phyloP scores from a whole-genome alignment of 2,888 invertebrate genomes.

The Heliconius ismenius region DNA sequence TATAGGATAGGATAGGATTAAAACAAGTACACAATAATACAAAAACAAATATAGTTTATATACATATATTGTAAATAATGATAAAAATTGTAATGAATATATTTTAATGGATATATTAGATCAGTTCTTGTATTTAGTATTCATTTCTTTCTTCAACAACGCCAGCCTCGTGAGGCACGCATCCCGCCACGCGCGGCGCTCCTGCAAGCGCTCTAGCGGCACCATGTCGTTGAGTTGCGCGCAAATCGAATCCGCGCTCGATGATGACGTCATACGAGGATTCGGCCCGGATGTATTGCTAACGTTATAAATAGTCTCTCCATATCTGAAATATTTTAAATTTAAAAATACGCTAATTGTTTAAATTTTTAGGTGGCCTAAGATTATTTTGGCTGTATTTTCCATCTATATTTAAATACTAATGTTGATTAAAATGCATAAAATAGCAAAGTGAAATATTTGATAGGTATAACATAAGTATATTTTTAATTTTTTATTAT shows the following conservation, averaged over 20 bases:
- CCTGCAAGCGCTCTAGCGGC: conserved; percentile 87
- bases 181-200: conserved; percentile 91
- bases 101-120: not conserved
- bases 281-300: conserved; percentile 89
- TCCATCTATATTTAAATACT: too few relatives aligned
- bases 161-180: conserved; percentile 90
- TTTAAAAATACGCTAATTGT: not conserved
- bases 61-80: not conserved
- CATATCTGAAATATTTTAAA: conserved; percentile 64
- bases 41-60: not conserved
- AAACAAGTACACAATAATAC: not conserved
- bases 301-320: conserved; percentile 82
- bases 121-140: conserved; percentile 60
- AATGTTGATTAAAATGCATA: too few relatives aligned
- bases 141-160: conserved; percentile 88
- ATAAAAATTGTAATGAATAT: not conserved
- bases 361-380: not conserved
- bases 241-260: conserved; percentile 84
- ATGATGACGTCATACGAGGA: conserved; percentile 85
- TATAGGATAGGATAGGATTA: too few relatives aligned
- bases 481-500: not conserved
- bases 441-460: too few relatives aligned
- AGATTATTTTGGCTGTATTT: too few relatives aligned
- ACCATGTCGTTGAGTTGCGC: conserved; percentile 87
- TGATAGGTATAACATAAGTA: not conserved